Percentiles rank a stretch among this genome's conserved stretches.
Conservation (phyloP, 2,113 vertebrate genomes). For the Zosterops pallidus region DNA sequence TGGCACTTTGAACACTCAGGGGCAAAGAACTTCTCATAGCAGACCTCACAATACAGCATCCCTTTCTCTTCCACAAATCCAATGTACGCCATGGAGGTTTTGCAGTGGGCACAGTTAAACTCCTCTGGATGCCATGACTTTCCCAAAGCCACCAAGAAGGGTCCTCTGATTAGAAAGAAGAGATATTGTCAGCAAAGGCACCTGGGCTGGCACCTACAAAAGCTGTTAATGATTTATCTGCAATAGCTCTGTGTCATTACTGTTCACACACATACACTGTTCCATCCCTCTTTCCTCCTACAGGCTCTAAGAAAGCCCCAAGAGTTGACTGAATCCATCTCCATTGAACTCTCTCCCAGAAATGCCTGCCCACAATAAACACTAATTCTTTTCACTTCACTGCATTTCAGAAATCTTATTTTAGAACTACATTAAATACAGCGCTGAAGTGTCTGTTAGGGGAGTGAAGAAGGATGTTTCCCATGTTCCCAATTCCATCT, state of each 20-base stretch:
- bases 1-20: constrained; percentile 89
- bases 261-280: background rate
- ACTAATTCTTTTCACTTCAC: background rate
- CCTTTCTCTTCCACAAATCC: constrained; percentile 95
- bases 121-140: constrained; percentile 98
- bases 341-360: background rate
- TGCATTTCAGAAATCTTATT: background rate
- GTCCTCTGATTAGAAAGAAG: constrained; percentile 81
- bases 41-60: constrained; percentile 86
- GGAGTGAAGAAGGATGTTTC: background rate
- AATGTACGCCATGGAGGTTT: constrained; percentile 85
- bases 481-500: background rate
- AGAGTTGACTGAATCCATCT: background rate
- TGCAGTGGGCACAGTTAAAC: constrained; percentile 92
- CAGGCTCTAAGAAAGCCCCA: background rate
- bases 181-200: background rate
- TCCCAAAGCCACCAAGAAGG: constrained; percentile 94
- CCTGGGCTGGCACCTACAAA: background rate
- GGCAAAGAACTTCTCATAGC: constrained; percentile 95
- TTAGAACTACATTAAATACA: background rate
- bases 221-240: background rate
- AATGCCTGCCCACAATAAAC: background rate
- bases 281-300: background rate
- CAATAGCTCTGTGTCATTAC: background rate
- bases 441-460: background rate